phyloP scores from a whole-genome alignment of 2,797 vertebrate species.

The Catamblyrhynchus diadema region DNA sequence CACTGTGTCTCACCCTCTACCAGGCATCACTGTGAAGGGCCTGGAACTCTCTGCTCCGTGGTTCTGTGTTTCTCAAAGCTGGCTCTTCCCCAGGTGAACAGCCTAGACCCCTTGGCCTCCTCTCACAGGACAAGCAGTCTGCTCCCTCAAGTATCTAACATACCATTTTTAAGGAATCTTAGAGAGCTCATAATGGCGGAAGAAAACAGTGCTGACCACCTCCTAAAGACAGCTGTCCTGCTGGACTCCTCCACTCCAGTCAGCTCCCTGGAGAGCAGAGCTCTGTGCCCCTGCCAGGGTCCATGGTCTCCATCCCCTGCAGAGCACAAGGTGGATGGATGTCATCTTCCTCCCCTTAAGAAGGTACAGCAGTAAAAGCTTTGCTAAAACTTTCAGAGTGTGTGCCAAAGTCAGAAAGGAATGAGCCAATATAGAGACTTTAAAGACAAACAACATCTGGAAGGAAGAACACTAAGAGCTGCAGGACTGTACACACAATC shows the following conservation, averaged over 20 bases:
- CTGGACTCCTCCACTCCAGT: background rate
- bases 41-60: background rate
- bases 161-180: background rate
- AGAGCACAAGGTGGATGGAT: background rate
- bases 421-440: rapidly evolving
- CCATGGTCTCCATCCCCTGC: background rate
- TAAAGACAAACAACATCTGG: background rate
- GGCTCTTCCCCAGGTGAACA: background rate
- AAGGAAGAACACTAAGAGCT: background rate
- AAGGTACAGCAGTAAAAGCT: background rate
- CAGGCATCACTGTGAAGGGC: background rate
- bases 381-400: background rate
- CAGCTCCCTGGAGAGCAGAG: background rate
- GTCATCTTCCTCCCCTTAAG: background rate
- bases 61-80: background rate
- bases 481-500: background rate
- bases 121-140: background rate
- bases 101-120: background rate
- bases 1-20: background rate
- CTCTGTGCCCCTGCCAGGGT: background rate
- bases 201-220: background rate
- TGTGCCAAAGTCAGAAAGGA: background rate
- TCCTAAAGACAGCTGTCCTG: background rate
- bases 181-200: background rate
- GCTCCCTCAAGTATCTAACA: background rate